Evolutionary conservation across 1,140 invertebrate genomes (phyloP), one percentile per base, ranked within the genome.

Genomic region (Drosophila triauraria): DNA sequence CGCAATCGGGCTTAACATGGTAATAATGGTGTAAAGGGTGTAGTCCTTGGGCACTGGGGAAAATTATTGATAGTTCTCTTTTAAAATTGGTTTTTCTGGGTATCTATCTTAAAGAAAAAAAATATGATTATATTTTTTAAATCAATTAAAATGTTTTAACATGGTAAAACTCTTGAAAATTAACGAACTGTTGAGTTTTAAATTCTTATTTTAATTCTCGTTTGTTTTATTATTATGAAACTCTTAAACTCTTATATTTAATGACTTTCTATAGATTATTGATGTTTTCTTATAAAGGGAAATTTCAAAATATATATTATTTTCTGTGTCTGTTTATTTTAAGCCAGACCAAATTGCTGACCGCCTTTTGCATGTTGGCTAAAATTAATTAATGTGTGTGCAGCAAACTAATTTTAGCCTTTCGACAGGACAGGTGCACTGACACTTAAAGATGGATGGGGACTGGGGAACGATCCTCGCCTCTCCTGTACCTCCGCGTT

Each of bases 311-410:
- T 25, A 15, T n/a, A n/a, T 10, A 57, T 57, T 42, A 42, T 57
- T 44, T 64, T 61, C 15, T 6, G 56, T 10, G 17, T 15, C 8
- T n/a, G 10, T 40, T 56, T 65, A 62, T 50, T 60, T 74, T 47
- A 51, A 60, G 65, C 47, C 60, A 42, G 30, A 58, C 44, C 30
- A 38, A 40, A 30, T 48, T 50, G 20, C 63, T 75, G 80, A 51
- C 75, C 82, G 78, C 82, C 78, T 80, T 85, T 69, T 63, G 56
- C 59, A 56, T 84, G 82, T 85, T 51, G 64, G 50, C 78, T 68
- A 61, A 65, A 77, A 64, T 62, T 85, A 62, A 68, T 74, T 43
- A 10, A 25, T 58, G 4, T 58, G 44, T 46, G 23, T 58, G 32
- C 27, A 38, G 63, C 42, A 23, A 35, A 30, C 62, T 58, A 64